Evolutionary conservation across 2,888 invertebrate species (phyloP).

Genomic region (Amphiduros pacificus): DNA sequence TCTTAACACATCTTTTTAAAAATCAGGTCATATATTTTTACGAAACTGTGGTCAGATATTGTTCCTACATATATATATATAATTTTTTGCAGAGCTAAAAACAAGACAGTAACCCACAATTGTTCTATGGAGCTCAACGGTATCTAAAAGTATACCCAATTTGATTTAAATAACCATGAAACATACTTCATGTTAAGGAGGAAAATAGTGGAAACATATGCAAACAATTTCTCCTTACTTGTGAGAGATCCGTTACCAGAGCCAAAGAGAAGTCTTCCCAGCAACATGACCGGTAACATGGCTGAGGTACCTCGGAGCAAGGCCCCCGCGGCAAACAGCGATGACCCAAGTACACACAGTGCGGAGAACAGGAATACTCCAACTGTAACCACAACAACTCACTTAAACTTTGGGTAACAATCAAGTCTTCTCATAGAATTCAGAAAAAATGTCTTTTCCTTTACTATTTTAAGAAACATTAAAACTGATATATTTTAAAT

Average conservation of each 20-base stretch:
- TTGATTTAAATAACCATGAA: too few relatives aligned
- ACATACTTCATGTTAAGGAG: constrained; percentile 1
- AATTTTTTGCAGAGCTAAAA: too few relatives aligned
- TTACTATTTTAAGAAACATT: background rate
- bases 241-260: constrained; percentile 61
- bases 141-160: too few relatives aligned
- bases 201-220: background rate
- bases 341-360: constrained; percentile 57
- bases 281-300: constrained; percentile 58
- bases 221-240: constrained; percentile 39
- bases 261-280: constrained; percentile 59
- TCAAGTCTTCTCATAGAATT: background rate
- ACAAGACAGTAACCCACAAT: too few relatives aligned
- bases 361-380: constrained; percentile 58
- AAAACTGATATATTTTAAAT: background rate
- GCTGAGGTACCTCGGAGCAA: constrained; percentile 51
- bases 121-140: too few relatives aligned
- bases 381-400: constrained; percentile 41
- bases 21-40: too few relatives aligned
- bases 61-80: too few relatives aligned
- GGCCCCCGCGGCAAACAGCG: constrained; percentile 54
- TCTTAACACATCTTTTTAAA: too few relatives aligned
- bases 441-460: background rate
- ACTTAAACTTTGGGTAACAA: background rate
- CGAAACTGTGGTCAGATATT: too few relatives aligned